Conservation (phyloP, 1,140 invertebrate genomes). For the Drosophila asahinai region DNA sequence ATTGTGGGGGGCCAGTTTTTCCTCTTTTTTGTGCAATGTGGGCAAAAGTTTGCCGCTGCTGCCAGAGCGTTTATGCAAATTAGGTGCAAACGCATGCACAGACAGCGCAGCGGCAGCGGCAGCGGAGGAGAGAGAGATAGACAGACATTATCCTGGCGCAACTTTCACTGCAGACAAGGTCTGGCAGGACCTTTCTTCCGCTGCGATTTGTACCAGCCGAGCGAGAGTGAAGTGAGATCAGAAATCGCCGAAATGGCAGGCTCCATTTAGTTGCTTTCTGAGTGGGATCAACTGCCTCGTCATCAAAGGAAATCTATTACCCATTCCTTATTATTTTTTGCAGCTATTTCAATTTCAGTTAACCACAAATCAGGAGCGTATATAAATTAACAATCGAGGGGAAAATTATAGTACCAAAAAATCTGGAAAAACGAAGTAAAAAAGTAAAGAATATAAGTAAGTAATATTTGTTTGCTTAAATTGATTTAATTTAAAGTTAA, state of each 20-base stretch:
- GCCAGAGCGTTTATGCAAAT: constrained; percentile 82
- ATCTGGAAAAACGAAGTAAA: no score
- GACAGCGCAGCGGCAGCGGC: constrained; percentile 22
- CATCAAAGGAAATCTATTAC: constrained; percentile 43
- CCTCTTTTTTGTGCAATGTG: constrained; percentile 75
- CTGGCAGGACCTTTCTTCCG: constrained; percentile 47
- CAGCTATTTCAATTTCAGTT: constrained; percentile 47
- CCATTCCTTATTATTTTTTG: constrained; percentile 13
- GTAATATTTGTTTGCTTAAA: no score
- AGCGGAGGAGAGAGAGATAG: constrained; percentile 58
- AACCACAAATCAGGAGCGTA: constrained; percentile 50
- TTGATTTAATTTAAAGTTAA: no score
- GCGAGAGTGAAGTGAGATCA: constrained; percentile 11
- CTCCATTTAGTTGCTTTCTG: constrained; percentile 1
- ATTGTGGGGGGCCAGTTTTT: constrained; percentile 39
- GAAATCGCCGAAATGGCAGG: neutral
- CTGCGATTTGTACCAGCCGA: constrained; percentile 61
- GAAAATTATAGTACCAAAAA: neutral
- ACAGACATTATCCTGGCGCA: constrained; percentile 77
- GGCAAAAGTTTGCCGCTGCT: constrained; percentile 77
- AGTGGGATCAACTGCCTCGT: constrained; percentile 35
- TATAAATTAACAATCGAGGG: constrained; percentile 9
- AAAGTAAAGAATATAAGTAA: no score
- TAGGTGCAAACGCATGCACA: constrained; percentile 79
- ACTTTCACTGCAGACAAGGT: constrained; percentile 72